A percentile compares a stretch with the other conserved stretches of the same genome.
Conservation (phyloP, 1,140 invertebrate species). For the Aphelinus atriplicis region DNA sequence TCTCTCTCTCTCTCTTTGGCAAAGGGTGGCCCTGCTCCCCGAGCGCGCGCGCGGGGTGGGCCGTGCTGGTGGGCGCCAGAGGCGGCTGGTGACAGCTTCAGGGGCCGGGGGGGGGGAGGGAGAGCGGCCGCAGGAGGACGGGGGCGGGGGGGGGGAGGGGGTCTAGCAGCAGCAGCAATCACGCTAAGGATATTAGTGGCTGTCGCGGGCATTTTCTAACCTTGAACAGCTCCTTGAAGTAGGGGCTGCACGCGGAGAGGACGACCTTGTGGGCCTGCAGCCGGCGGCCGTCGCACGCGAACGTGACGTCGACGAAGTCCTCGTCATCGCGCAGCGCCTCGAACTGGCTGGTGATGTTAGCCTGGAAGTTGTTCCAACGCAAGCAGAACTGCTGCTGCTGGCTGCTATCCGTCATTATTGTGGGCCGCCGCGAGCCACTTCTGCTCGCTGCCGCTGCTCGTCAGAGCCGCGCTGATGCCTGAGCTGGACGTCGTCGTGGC, state of each 20-base stretch:
- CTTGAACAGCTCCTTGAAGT: conserved; percentile 85
- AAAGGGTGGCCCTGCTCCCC: too few relatives aligned
- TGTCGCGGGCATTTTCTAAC: conserved; percentile 66
- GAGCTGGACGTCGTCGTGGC: background rate
- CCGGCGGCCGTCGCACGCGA: conserved; percentile 81
- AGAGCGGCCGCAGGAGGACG: background rate
- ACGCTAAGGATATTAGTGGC: conserved; percentile 23
- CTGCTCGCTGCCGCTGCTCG: conserved; percentile 5
- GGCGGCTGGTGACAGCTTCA: conserved; percentile 9
- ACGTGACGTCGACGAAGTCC: conserved; percentile 85
- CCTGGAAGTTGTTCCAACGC: conserved; percentile 93
- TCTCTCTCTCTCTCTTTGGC: too few relatives aligned
- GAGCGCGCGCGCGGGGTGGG: too few relatives aligned
- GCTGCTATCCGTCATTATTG: conserved; percentile 63
- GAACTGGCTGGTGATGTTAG: conserved; percentile 85
- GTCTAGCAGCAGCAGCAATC: conserved; percentile 25
- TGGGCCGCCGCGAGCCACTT: background rate
- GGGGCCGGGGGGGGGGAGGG: background rate
- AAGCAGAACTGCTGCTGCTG: conserved; percentile 84
- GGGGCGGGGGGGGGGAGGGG: conserved; percentile 3
- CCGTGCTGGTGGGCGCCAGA: conserved; percentile 1
- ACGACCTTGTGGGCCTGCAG: conserved; percentile 84
- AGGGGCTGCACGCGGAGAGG: conserved; percentile 81
- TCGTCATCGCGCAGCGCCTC: conserved; percentile 81
- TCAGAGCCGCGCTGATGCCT: conserved; percentile 6